Evolutionary conservation across 1,140 invertebrate species (phyloP), one percentile per base, ranked within the genome.

Genomic region (Apolygus lucorum): DNA sequence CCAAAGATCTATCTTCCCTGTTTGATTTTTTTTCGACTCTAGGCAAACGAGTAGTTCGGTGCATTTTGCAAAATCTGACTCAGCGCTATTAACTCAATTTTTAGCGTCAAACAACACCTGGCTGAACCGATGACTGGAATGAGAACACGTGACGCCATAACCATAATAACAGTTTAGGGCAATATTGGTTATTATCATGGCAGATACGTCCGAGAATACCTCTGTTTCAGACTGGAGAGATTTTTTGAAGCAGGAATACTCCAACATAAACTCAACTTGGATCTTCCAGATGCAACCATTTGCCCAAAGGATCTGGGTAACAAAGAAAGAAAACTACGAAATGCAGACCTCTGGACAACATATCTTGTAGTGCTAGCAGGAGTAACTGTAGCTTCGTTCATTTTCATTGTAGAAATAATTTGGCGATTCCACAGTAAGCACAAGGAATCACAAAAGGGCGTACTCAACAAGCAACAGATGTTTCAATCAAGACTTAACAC

Each of bases 261-360:
- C 0, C 84, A 86, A 68, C 86, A 85, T 70, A 79, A 87, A 68
- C 80, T 86, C 62, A 77, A 76, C 1, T 78, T 80, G 68, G 81
- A 86, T 71, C 73, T 91, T 72, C 90, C 91, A 0, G 82, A 84
- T 68, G 86, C 87, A 0, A 84, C 85, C 71, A 88, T 92, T 59
- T 93, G 91, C 74, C 90, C 90, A 0, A 79, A 90, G 26, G 84
- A 92, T 78, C 79, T 92, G 34, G 87, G 86, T 63, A 90, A 86
- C n/a, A 90, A 86, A 49, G 91, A 93, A 73, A 81, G 90, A 1
- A 86, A 87, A 75, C 78, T 93, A 11, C 77, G 85, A 62, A 89
- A 92, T 74, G 77, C 81, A 28, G 84, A 85, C 76, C 79, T 92
- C 1, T 76, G 81, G 52, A 85, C 89, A 77, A 93, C 91, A 0